phyloP scores from a whole-genome alignment of 2,888 invertebrate species.

The Arge pagana region DNA sequence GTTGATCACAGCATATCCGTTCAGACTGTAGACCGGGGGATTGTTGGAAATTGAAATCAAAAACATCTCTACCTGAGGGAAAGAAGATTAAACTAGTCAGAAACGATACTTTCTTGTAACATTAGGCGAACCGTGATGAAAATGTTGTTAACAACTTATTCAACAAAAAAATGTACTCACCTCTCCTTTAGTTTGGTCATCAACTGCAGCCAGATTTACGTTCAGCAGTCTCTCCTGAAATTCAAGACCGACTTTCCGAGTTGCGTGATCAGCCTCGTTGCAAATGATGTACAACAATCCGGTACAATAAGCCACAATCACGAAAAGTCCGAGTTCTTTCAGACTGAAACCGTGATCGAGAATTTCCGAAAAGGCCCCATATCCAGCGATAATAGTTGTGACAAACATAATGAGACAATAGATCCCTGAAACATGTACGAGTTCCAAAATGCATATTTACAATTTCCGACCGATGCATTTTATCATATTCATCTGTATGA shows the following conservation, averaged over 20 bases:
- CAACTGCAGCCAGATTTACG: conserved; percentile 69
- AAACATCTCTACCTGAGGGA: conserved; percentile 64
- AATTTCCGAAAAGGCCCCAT: conserved; percentile 73
- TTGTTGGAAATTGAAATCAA: conserved; percentile 75
- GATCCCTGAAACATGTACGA: conserved; percentile 61
- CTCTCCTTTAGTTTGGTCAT: conserved; percentile 69
- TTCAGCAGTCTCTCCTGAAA: conserved; percentile 70
- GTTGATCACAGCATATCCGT: conserved; percentile 75
- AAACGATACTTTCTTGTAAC: neutral
- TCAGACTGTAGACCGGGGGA: conserved; percentile 77
- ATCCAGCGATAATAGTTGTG: conserved; percentile 74
- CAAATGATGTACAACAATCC: conserved; percentile 72
- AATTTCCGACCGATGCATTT: neutral
- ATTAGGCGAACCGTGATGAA: neutral
- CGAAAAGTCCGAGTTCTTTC: conserved; percentile 73
- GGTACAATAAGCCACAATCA: conserved; percentile 75
- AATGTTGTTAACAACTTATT: neutral
- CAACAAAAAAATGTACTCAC: conserved; percentile 48
- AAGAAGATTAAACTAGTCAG: neutral
- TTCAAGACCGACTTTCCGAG: conserved; percentile 65
- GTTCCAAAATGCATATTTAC: too few species aligned
- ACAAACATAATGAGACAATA: conserved; percentile 75
- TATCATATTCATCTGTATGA: neutral
- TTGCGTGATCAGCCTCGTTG: conserved; percentile 74
- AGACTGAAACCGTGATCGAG: conserved; percentile 73